Conservation (phyloP, 2,888 invertebrate species). For the Agapostemon virescens region DNA sequence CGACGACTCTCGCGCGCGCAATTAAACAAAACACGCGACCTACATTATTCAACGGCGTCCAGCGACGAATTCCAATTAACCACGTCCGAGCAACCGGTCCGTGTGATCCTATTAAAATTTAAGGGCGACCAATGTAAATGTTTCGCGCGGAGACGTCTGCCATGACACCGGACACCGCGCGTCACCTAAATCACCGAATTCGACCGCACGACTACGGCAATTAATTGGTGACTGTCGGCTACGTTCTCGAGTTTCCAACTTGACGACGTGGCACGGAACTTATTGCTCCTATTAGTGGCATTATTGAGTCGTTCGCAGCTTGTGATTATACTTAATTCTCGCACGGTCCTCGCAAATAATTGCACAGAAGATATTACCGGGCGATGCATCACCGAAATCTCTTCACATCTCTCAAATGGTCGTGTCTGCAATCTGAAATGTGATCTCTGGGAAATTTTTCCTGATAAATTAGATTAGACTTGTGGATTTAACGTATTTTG, state of each 20-base stretch:
- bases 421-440: no score
- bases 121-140: conserved; percentile 45
- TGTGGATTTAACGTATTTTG: no score
- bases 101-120: conserved; percentile 40
- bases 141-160: conserved; percentile 40
- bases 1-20: neutral
- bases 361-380: neutral
- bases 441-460: no score
- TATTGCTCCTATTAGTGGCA: neutral
- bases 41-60: conserved; percentile 33
- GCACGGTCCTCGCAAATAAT: neutral
- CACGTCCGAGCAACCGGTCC: conserved; percentile 7
- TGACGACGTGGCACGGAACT: neutral
- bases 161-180: conserved; percentile 18
- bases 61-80: conserved; percentile 39
- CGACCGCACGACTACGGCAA: conserved; percentile 34
- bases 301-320: neutral
- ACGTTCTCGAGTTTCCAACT: neutral
- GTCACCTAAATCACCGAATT: conserved; percentile 48
- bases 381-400: neutral
- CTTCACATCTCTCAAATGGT: no score
- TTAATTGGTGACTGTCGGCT: conserved; percentile 31
- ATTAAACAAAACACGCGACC: conserved; percentile 41
- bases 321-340: neutral
- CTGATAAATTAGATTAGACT: no score